phyloP scores from a whole-genome alignment of 2,113 vertebrate species.

The Pyxicephalus adspersus region DNA sequence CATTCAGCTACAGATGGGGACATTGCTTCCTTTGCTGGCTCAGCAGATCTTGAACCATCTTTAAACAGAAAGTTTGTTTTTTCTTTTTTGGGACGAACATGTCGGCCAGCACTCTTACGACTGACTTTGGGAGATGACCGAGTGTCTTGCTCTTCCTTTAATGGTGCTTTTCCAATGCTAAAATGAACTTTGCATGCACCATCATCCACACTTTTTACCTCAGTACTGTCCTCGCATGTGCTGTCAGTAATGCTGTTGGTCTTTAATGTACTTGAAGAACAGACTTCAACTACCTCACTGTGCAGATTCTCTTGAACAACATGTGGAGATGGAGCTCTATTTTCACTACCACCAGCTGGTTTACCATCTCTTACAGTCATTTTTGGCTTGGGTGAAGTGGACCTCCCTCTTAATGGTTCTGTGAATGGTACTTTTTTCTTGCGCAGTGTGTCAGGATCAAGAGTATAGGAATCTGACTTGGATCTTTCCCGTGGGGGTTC shows the following conservation, averaged over 20 bases:
- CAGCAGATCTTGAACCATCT: conserved; percentile 80
- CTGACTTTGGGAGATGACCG: conserved; percentile 95
- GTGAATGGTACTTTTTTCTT: conserved; percentile 95
- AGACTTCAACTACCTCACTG: conserved; percentile 96
- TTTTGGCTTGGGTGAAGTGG: conserved; percentile 96
- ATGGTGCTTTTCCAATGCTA: conserved; percentile 95
- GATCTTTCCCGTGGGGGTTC: conserved; percentile 95
- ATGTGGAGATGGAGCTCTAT: conserved; percentile 90
- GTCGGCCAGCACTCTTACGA: conserved; percentile 88
- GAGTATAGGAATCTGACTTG: conserved; percentile 96
- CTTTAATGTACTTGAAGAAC: conserved; percentile 90
- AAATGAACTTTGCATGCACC: conserved; percentile 93
- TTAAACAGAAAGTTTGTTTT: conserved; percentile 93
- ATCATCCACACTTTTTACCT: conserved; percentile 81
- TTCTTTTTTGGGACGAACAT: conserved; percentile 93
- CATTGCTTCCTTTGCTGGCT: conserved; percentile 97
- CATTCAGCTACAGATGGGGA: conserved; percentile 97
- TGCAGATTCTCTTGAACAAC: conserved; percentile 97
- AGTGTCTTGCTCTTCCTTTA: conserved; percentile 92
- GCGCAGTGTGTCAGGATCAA: conserved; percentile 93
- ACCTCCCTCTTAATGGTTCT: conserved; percentile 90
- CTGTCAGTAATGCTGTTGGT: conserved; percentile 81
- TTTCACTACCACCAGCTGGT: conserved; percentile 78
- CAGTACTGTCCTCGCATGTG: conserved; percentile 83
- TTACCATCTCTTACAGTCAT: conserved; percentile 84